Evolutionary conservation across 2,113 vertebrate species (phyloP), one percentile per base, ranked within the genome.

Genomic region (Merops nubicus): DNA sequence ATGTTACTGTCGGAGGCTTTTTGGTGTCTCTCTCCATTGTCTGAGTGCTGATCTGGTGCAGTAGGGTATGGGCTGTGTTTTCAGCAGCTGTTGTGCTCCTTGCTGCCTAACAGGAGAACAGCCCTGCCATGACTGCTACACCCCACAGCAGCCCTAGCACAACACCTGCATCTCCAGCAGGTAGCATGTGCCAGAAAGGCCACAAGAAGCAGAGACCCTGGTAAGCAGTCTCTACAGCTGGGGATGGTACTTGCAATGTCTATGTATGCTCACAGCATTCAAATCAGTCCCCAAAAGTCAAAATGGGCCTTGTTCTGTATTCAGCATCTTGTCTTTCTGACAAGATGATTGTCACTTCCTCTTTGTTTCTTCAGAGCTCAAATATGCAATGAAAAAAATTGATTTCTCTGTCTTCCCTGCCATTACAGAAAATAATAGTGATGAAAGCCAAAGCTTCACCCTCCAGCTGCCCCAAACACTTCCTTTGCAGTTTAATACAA

Each of bases 11-110:
- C 21, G 40, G 28, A 29, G 68, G 33, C 15, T 38, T 9, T 38
- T 34, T 47, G 33, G 43, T 60, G 83, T 89, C 10, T 56, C 2
- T 51, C 14, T 84, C 17, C 15, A 0, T 47, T 91, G 26, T 43
- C 43, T 1, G 1, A 42, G 31, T 43, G 22, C 9, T 56, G 7
- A 51, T 36, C 25, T 0, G 0, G 22, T 56, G 25, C 4, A 12
- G 48, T 79, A 43, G 31, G 33, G 23, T n/a, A n/a, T n/a, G n/a
- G n/a, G 60, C 47, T 53, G 5, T 75, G 18, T 53, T 74, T 47
- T 67, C 12, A 8, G 63, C 43, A 70, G 64, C 22, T 48, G 31
- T 22, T 29, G 34, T 68, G 51, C 38, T 74, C 28, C 42, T 42
- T 4, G 0, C 60, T 67, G 29, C 31, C 34, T 72, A 34, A 1